phyloP scores from a whole-genome alignment of 1,140 invertebrate species.

The Reticulitermes speratus region DNA sequence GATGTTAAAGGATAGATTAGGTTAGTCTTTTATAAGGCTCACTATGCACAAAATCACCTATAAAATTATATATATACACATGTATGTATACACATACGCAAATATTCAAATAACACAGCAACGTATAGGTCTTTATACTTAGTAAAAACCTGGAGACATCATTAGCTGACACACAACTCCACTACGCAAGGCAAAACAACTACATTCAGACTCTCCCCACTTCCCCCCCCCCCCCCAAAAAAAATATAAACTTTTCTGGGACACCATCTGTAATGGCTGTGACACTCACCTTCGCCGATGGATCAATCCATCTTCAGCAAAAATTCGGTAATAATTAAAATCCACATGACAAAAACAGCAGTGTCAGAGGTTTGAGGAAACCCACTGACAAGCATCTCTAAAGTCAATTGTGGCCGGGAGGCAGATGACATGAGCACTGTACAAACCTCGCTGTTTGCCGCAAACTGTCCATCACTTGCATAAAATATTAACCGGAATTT shows the following conservation, averaged over 20 bases:
- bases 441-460: neutral
- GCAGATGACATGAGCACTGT: neutral
- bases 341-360: neutral
- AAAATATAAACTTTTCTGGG: no score
- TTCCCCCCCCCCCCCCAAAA: no score
- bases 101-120: no score
- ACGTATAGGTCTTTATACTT: neutral
- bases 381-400: neutral
- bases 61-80: no score
- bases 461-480: neutral
- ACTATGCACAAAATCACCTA: no score
- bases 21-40: no score
- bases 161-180: constrained; percentile 1
- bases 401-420: neutral
- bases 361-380: neutral
- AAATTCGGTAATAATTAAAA: neutral
- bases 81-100: no score
- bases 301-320: neutral
- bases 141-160: neutral
- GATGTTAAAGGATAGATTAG: no score
- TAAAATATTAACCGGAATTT: neutral
- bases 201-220: neutral
- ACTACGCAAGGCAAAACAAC: neutral
- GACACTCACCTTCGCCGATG: neutral
- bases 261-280: neutral